These are phyloP conservation scores for Julus scanicus DNA, from an alignment of 2,888 invertebrate genomes.

Conservation along the genomic window DNA sequence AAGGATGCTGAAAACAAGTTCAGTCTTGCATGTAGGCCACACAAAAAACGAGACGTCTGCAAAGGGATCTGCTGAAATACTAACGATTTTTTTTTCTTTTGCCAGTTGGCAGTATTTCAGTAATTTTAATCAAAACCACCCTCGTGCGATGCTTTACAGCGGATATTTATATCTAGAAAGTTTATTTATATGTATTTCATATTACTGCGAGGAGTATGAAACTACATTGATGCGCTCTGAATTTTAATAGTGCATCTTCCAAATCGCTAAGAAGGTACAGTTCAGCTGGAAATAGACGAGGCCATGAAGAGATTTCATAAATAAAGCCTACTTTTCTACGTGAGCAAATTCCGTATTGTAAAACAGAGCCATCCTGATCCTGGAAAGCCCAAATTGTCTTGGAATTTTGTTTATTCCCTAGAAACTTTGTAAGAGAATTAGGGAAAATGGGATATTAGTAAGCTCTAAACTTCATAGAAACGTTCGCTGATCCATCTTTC, in stretches of 20 bases:
- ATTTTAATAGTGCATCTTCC: conserved; percentile 1
- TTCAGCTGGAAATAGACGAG: conserved; percentile 26
- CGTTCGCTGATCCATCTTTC: background rate
- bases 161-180: background rate
- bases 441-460: conserved; percentile 47
- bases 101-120: conserved; percentile 40
- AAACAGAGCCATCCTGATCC: conserved; percentile 8
- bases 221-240: background rate
- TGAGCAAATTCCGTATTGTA: conserved; percentile 7
- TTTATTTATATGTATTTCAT: conserved; percentile 26
- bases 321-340: conserved; percentile 29
- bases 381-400: conserved; percentile 7
- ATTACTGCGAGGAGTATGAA: background rate
- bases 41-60: background rate
- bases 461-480: conserved; percentile 31
- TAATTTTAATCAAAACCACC: conserved; percentile 31
- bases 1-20: conserved; percentile 29
- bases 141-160: background rate
- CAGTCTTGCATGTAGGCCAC: background rate
- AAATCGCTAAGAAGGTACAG: background rate
- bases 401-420: conserved; percentile 26
- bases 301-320: conserved; percentile 11
- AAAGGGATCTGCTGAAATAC: background rate
- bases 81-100: background rate
- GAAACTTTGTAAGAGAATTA: conserved; percentile 17